These are phyloP conservation scores for Boleophthalmus pectinirostris DNA, from an alignment of 2,113 vertebrate genomes.

Conservation along the genomic window DNA sequence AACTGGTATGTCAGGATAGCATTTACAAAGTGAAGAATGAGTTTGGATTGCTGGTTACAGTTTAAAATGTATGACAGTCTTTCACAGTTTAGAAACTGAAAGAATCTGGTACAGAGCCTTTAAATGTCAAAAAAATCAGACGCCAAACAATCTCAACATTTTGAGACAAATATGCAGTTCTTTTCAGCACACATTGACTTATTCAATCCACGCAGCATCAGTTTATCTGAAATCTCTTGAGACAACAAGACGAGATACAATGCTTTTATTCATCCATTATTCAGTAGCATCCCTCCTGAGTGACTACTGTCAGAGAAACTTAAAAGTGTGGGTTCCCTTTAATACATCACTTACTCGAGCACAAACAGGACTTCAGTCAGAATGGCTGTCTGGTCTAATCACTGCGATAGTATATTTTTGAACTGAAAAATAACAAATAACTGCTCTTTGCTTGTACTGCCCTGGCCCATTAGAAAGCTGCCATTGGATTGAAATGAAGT, in stretches of 20 bases:
- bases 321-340: constrained; percentile 20
- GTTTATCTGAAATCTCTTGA: constrained; percentile 15
- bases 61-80: not conserved
- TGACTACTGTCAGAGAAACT: constrained; percentile 33
- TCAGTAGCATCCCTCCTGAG: constrained; percentile 32
- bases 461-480: not conserved
- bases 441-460: not conserved
- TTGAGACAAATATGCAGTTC: not conserved
- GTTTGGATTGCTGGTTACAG: no score
- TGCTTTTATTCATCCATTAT: constrained; percentile 40
- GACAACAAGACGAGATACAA: constrained; percentile 20
- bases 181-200: not conserved
- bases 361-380: constrained; percentile 7
- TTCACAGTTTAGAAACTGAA: no score
- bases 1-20: no score
- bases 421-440: not conserved
- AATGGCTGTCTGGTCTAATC: not conserved
- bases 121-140: not conserved
- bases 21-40: no score
- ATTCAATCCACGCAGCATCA: not conserved
- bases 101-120: not conserved
- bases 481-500: constrained; percentile 7
- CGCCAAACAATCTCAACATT: not conserved
- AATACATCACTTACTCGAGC: constrained; percentile 14
- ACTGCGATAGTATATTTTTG: not conserved